Conservation (phyloP, 2,888 invertebrate species). For the Macaria liturata region DNA sequence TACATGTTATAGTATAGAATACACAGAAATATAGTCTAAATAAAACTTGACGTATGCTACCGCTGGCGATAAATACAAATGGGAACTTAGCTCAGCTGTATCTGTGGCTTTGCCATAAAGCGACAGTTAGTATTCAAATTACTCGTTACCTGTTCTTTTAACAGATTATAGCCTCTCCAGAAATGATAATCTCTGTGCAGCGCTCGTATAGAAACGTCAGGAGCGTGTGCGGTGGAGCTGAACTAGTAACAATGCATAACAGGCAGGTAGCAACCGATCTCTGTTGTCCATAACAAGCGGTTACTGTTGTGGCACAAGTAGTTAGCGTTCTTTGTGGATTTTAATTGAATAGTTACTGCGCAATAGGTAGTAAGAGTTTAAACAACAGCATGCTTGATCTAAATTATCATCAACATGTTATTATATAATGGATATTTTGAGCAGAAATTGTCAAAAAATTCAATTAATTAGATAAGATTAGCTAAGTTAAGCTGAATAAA, state of each 20-base stretch:
- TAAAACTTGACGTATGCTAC: constrained; percentile 25
- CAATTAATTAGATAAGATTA: too few species aligned
- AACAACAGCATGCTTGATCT: too few species aligned
- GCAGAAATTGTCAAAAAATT: too few species aligned
- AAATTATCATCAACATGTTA: too few species aligned
- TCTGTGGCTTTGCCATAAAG: constrained; percentile 14
- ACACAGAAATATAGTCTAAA: constrained; percentile 16
- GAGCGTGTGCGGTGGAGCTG: constrained; percentile 12
- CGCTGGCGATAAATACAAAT: constrained; percentile 39
- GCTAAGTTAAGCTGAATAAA: too few species aligned
- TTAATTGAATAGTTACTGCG: too few species aligned
- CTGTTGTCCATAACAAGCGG: constrained; percentile 31
- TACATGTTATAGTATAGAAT: constrained; percentile 1
- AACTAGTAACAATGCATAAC: constrained; percentile 27
- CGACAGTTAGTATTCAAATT: constrained; percentile 14
- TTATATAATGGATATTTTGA: too few species aligned
- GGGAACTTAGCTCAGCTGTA: constrained; percentile 44
- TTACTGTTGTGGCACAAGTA: constrained; percentile 13
- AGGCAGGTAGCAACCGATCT: constrained; percentile 30
- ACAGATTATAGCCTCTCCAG: too few species aligned
- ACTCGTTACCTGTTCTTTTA: constrained; percentile 1
- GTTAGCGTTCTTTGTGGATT: constrained; percentile 1
- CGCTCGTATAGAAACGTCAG: constrained; percentile 11
- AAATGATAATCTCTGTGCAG: neutral
- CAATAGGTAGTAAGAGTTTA: too few species aligned